phyloP scores from a whole-genome alignment of 2,888 invertebrate species.

The Drosophila flavopinicola region DNA sequence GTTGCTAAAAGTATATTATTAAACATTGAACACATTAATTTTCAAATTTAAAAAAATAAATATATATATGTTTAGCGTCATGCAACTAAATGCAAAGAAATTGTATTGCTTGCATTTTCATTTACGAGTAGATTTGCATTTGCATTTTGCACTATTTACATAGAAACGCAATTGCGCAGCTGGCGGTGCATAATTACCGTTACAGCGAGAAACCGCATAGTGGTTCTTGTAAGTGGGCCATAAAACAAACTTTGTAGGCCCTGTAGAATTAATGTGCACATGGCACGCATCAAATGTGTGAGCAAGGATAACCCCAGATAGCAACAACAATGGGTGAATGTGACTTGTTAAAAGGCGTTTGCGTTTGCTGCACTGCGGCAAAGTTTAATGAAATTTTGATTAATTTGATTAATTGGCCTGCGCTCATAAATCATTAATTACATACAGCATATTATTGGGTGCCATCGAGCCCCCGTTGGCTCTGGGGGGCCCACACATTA shows the following conservation, averaged over 20 bases:
- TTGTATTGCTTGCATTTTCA: slow-evolving; percentile 12
- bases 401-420: slow-evolving; percentile 80
- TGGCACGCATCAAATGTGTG: slow-evolving; percentile 67
- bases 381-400: slow-evolving; percentile 77
- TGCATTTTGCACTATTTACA: slow-evolving; percentile 44
- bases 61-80: background rate
- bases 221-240: slow-evolving; percentile 67
- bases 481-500: slow-evolving; percentile 31
- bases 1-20: too few relatives aligned
- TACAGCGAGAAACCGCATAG: slow-evolving; percentile 65
- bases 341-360: slow-evolving; percentile 44
- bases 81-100: slow-evolving; percentile 26
- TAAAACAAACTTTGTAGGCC: slow-evolving; percentile 64
- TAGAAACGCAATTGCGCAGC: slow-evolving; percentile 59
- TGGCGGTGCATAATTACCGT: slow-evolving; percentile 69
- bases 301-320: slow-evolving; percentile 22
- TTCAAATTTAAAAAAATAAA: background rate
- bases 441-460: slow-evolving; percentile 72
- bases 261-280: slow-evolving; percentile 71
- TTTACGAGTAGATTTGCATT: slow-evolving; percentile 25
- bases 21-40: background rate
- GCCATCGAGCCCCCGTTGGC: slow-evolving; percentile 29
- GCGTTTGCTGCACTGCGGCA: slow-evolving; percentile 72
- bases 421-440: slow-evolving; percentile 79
- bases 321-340: slow-evolving; percentile 6